These are phyloP conservation scores for Trilocha varians DNA, from an alignment of 2,888 invertebrate genomes.

Conservation along the genomic window DNA sequence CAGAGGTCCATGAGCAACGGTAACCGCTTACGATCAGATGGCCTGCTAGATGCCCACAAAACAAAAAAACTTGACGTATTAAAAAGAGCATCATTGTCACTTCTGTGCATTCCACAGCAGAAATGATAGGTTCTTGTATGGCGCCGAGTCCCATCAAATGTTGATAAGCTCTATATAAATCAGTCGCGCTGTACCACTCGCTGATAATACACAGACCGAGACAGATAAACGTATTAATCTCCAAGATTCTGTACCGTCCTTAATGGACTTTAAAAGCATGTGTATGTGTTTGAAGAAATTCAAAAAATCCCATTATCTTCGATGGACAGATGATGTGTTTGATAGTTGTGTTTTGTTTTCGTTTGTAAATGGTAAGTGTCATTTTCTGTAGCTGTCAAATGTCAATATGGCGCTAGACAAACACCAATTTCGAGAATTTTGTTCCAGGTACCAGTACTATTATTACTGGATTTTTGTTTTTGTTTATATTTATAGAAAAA, in stretches of 20 bases:
- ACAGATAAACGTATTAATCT: slow-evolving; percentile 45
- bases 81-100: slow-evolving; percentile 2
- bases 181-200: slow-evolving; percentile 25
- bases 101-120: slow-evolving; percentile 1
- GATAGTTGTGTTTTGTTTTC: slow-evolving; percentile 22
- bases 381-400: no score
- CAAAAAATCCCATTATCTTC: background rate
- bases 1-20: no score
- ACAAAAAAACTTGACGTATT: no score
- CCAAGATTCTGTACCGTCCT: slow-evolving; percentile 24
- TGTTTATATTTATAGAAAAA: no score
- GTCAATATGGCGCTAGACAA: no score
- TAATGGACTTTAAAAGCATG: slow-evolving; percentile 45
- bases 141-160: slow-evolving; percentile 7
- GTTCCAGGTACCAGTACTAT: no score
- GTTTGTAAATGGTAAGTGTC: background rate
- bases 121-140: slow-evolving; percentile 3
- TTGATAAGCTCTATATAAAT: slow-evolving; percentile 36
- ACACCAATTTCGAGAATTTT: no score
- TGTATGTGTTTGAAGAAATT: background rate
- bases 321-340: background rate
- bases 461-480: no score
- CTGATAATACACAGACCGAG: slow-evolving; percentile 30
- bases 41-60: no score
- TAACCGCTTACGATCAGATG: no score